Evolutionary conservation across 2,888 invertebrate genomes (phyloP), one percentile per base, ranked within the genome.

Genomic region (Tineola bisselliella): DNA sequence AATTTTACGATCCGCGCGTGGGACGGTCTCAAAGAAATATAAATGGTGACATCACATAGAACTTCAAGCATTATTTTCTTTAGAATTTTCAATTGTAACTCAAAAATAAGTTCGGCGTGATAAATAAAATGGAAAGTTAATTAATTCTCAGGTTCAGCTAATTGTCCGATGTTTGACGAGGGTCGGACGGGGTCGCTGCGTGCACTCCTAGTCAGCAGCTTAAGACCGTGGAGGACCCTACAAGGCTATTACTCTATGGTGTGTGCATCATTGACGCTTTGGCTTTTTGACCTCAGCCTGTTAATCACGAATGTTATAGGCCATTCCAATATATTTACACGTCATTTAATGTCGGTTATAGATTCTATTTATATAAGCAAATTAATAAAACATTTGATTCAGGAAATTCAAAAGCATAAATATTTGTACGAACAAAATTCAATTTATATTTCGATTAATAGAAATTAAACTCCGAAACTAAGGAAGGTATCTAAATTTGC

Each of bases 201-300:
- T 68, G 74, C 70, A 44, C 59, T 63, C 66, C 58, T 17, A 31
- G 60, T 25, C 60, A 30, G 60, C 68, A 69, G 69, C 69, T 69
- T 69, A 71, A 68, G 69, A 52, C 66, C 65, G 63, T 64, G 69
- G 69, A 68, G 68, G 64, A 30, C 13, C 38, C 48, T 25, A 44
- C 48, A 48, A 61, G 61, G 31, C 33, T 52, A 48, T 61, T 52
- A 61, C 44, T 31, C 33, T 33, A 15, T 33, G n/a, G 58, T 13
- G 31, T 33, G 58, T 5, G 58, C 58, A 33, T 58, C 58, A 38
- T 38, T 2, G 58, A 58, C 58, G 31, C 33, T 33, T 58, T 15
- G 80, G 81, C 80, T 78, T 81, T 84, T 84, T 86, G 83, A 84
- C 84, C 81, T 73, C 75, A 75, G 79, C 81, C 81, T 78, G 83